Percentiles rank a stretch among this genome's conserved stretches.
phyloP scores from a whole-genome alignment of 2,888 invertebrate genomes.

The Stenotaenia linearis region DNA sequence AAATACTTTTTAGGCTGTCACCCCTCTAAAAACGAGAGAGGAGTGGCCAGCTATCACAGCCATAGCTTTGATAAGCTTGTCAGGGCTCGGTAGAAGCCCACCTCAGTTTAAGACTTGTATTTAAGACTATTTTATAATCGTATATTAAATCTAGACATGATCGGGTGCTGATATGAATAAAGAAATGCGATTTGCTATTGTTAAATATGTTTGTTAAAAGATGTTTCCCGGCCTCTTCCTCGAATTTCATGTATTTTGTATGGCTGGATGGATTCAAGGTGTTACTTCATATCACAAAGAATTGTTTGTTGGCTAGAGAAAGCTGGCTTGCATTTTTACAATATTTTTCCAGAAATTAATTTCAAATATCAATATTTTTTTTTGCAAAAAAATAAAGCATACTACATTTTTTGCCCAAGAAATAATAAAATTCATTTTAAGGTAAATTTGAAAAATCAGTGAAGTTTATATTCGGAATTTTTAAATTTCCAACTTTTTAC shows the following conservation, averaged over 20 bases:
- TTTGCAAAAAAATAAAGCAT: background rate
- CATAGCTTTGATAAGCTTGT: slow-evolving; percentile 37
- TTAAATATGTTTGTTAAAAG: background rate
- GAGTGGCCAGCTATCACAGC: slow-evolving; percentile 37
- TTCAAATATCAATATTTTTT: background rate
- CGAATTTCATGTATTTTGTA: background rate
- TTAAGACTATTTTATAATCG: background rate
- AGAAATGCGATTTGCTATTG: slow-evolving; percentile 16
- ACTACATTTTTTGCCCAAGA: too few species aligned
- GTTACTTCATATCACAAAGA: background rate
- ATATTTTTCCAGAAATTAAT: background rate
- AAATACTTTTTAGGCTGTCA: slow-evolving; percentile 31
- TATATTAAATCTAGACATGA: slow-evolving; percentile 24
- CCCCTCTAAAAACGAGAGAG: slow-evolving; percentile 28
- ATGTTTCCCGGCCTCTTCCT: background rate
- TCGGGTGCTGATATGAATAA: slow-evolving; percentile 13
- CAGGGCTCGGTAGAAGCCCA: slow-evolving; percentile 27
- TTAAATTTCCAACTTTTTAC: too few species aligned
- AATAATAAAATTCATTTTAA: too few species aligned
- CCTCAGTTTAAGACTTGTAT: slow-evolving; percentile 7
- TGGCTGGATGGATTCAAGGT: slow-evolving; percentile 17
- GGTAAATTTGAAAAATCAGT: too few species aligned
- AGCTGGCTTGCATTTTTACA: slow-evolving; percentile 24
- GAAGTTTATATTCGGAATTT: too few species aligned
- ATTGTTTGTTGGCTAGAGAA: slow-evolving; percentile 30